Conservation (phyloP, 2,888 invertebrate species). For the Ypsolopha scabrella region DNA sequence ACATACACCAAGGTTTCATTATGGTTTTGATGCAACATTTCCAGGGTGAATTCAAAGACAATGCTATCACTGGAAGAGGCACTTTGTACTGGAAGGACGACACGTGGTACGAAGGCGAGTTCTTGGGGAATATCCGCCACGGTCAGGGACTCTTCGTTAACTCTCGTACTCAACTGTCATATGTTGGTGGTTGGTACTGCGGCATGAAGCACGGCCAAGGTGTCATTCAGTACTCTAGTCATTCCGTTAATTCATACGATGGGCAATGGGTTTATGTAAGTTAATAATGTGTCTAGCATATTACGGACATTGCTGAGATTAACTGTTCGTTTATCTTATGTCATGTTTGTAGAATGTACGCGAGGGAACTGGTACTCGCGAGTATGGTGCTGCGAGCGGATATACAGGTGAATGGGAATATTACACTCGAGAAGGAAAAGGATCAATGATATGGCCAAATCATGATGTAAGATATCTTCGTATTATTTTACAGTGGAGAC, state of each 20-base stretch:
- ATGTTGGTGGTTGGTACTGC: constrained; percentile 56
- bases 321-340: not conserved
- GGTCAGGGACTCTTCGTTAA: constrained; percentile 64
- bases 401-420: constrained; percentile 70
- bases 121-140: constrained; percentile 64
- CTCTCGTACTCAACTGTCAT: constrained; percentile 42
- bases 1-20: no score
- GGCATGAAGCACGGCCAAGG: constrained; percentile 59
- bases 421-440: constrained; percentile 65
- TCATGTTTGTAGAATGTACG: constrained; percentile 42
- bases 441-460: constrained; percentile 72
- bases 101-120: constrained; percentile 71
- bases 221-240: constrained; percentile 35
- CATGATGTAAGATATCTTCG: constrained; percentile 54
- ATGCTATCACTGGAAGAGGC: constrained; percentile 68
- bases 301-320: not conserved
- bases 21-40: constrained; percentile 5
- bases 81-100: constrained; percentile 65
- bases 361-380: constrained; percentile 48
- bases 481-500: constrained; percentile 2
- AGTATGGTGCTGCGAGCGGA: constrained; percentile 44
- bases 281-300: constrained; percentile 5
- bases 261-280: constrained; percentile 51
- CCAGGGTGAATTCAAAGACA: constrained; percentile 70
- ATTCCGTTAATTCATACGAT: constrained; percentile 43